Base-by-base conservation (phyloP, 2,113 vertebrate species). In the Bujurquina vittata region DNA sequence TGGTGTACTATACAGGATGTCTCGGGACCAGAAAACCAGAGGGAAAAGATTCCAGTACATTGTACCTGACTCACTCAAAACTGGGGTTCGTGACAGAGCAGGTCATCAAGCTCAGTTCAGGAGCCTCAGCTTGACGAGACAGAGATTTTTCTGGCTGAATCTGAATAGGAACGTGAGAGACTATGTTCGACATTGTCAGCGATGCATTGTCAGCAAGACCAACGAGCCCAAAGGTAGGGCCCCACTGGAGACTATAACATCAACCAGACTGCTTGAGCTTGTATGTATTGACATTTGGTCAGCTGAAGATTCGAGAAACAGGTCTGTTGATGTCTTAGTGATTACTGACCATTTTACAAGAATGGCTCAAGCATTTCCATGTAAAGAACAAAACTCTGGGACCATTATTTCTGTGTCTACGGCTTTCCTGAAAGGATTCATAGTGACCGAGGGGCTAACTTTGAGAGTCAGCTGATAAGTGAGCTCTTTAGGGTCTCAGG, bases 61-160 rank as follows among this genome's bases (percentile, higher is more conserved):
- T 12, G 81, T 84, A 0, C 77, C 81, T 15, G 69, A 69, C 6
- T 74, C 86, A 29, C 37, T 77, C 1, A 61, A 60, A 23, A 1
- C 22, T 46, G 81, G 80, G 0, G 17, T 86, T 1, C 80, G 81
- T 3, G 43, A 84, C 10, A 3, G 20, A 10, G 78, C 78, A 0
- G 69, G 87, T 2, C 83, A 88, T 37, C 76, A 82, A 26, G 79
- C 20, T 35, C 75, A 88, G 49, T 83, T 9, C 49, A 85, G 59
- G 37, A 80, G 33, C 3, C 57, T 83, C 7, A 37, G 22, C 29
- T 22, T 88, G 35, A 33, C 46, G 0, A 63, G 86, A 15, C 57
- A 81, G 52, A 81, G 74, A 8, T 84, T 78, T 54, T 80, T 84
- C 33, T 84, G 85, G 57, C 6, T 18, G 1, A 56, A 49, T 7